phyloP scores from a whole-genome alignment of 1,140 invertebrate species.

The Hypothenemus hampei region DNA sequence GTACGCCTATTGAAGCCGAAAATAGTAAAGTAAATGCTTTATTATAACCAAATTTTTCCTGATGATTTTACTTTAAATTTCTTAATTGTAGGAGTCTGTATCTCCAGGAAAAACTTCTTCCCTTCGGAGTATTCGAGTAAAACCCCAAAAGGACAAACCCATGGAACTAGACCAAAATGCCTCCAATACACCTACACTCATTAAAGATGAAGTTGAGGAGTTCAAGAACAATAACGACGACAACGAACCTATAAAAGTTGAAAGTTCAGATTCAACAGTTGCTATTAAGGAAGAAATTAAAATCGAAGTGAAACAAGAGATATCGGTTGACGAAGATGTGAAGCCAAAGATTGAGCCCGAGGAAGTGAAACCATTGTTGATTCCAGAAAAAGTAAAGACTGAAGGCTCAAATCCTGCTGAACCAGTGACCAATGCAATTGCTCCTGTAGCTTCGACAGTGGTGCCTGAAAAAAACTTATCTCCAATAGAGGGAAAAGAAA shows the following conservation, averaged over 20 bases:
- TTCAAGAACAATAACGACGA: conserved; percentile 13
- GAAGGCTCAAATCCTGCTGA: conserved; percentile 29
- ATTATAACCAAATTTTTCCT: not conserved
- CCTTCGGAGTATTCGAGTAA: conserved; percentile 56
- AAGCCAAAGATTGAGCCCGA: conserved; percentile 19
- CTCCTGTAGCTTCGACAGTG: conserved; percentile 26
- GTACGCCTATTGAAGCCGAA: conserved; percentile 26
- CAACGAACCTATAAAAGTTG: not conserved
- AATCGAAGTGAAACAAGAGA: not conserved
- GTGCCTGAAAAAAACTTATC: conserved; percentile 37
- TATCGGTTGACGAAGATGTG: not conserved
- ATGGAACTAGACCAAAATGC: not conserved
- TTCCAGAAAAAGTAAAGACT: conserved; percentile 16
- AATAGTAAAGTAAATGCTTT: conserved; percentile 25
- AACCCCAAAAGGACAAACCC: conserved; percentile 44
- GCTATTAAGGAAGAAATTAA: conserved; percentile 24
- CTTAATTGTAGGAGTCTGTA: conserved; percentile 29
- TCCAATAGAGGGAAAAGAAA: conserved; percentile 53
- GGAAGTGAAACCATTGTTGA: conserved; percentile 9
- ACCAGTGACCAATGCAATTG: conserved; percentile 29
- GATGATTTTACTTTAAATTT: not conserved
- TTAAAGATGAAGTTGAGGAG: conserved; percentile 19
- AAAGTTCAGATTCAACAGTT: conserved; percentile 2
- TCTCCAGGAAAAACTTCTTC: conserved; percentile 50
- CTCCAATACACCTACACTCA: not conserved